Conservation (phyloP, 2,113 vertebrate species). For the Apaloderma vittatum region DNA sequence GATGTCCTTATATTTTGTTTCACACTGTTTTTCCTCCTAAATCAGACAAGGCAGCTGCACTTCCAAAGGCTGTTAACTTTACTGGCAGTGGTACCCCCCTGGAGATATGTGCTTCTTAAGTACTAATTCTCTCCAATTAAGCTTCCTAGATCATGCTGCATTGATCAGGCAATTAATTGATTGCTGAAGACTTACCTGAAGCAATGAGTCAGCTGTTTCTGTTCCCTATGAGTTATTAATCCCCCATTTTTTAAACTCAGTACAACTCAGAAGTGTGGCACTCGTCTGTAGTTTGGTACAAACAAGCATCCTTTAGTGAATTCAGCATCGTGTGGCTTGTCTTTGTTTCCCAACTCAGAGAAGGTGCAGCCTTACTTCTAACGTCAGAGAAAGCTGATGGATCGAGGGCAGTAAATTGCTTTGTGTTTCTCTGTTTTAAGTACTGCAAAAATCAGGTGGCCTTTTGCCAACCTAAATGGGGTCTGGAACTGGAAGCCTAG, state of each 20-base stretch:
- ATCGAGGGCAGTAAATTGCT: background rate
- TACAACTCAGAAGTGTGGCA: background rate
- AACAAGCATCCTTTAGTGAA: background rate
- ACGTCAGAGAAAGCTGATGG: background rate
- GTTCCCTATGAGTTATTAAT: slow-evolving; percentile 21
- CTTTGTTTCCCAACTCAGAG: background rate
- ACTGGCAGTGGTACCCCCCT: background rate
- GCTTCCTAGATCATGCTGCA: slow-evolving; percentile 56
- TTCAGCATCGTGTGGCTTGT: background rate
- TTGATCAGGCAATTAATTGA: slow-evolving; percentile 76
- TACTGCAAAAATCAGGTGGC: background rate
- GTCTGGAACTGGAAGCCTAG: background rate
- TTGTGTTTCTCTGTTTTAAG: background rate
- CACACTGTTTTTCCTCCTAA: slow-evolving; percentile 22
- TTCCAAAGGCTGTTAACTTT: slow-evolving; percentile 45
- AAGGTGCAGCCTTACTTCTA: background rate
- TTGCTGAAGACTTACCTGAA: slow-evolving; percentile 58
- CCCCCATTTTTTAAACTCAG: background rate
- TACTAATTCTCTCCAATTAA: slow-evolving; percentile 69
- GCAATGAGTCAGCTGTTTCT: slow-evolving; percentile 57
- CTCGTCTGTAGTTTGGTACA: background rate
- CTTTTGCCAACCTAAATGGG: background rate
- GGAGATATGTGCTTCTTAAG: slow-evolving; percentile 23
- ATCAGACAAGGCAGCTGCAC: slow-evolving; percentile 10
- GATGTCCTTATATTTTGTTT: slow-evolving; percentile 24